Conservation (phyloP, 2,113 vertebrate species). For the Actenoides hombroni region DNA sequence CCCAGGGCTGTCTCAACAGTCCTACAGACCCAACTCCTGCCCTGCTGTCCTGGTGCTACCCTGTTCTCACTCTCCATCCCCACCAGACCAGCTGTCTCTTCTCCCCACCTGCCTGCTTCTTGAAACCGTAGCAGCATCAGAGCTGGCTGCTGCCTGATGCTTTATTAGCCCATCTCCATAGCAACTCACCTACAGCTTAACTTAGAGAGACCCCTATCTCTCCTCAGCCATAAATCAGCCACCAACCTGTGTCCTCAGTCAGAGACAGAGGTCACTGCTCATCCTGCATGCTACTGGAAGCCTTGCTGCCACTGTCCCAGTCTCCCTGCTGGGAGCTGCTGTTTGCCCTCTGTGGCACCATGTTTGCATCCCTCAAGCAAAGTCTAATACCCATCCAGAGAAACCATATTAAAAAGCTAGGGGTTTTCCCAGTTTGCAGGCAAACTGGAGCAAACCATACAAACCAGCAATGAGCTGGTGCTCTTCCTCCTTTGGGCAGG, state of each 20-base stretch:
- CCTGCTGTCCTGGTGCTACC: fast-evolving
- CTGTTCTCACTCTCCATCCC: background rate
- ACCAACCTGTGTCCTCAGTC: background rate
- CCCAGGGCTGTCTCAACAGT: background rate
- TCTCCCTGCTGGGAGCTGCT: background rate
- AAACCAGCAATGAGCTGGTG: background rate
- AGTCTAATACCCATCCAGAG: background rate
- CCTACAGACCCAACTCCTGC: background rate
- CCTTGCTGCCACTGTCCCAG: background rate
- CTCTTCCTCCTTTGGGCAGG: background rate
- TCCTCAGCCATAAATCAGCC: slow-evolving; percentile 24
- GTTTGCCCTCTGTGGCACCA: background rate
- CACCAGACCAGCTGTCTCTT: background rate
- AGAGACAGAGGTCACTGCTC: background rate
- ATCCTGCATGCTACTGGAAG: background rate
- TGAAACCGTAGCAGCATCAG: background rate
- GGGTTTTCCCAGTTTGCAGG: background rate
- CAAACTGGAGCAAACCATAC: background rate
- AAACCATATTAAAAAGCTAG: background rate
- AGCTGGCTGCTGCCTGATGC: slow-evolving; percentile 6
- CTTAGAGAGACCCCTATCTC: slow-evolving; percentile 41
- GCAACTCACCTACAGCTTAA: slow-evolving; percentile 58
- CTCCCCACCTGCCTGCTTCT: background rate
- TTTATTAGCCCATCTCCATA: slow-evolving; percentile 69
- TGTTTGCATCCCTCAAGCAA: background rate